A percentile compares a stretch with the other conserved stretches of the same genome.
phyloP scores from a whole-genome alignment of 92 coral and sea anemone species.

The Umimayanthus chanpuru region DNA sequence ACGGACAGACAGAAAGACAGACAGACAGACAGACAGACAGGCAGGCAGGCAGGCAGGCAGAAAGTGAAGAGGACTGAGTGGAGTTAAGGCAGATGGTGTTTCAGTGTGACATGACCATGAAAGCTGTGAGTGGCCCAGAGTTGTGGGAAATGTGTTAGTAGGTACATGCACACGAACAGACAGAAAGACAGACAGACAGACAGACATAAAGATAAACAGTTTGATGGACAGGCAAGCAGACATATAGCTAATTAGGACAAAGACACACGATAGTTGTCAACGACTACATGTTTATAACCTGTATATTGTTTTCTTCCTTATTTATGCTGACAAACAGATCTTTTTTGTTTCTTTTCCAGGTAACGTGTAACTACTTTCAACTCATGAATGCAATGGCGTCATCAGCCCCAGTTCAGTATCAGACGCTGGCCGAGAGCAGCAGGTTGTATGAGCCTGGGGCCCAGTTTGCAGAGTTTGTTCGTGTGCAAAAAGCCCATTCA shows the following conservation, averaged over 20 bases:
- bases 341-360: conserved; percentile 55
- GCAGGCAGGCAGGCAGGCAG: background rate
- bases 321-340: background rate
- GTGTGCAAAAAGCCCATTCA: conserved; percentile 72
- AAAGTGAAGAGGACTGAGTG: conserved; percentile 67
- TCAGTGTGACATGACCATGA: conserved; percentile 97
- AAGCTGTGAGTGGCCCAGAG: conserved; percentile 75
- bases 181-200: background rate
- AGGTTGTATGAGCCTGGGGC: conserved; percentile 95
- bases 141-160: background rate
- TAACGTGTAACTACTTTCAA: conserved; percentile 95
- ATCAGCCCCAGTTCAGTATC: conserved; percentile 89
- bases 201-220: too few species aligned
- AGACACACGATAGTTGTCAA: too few species aligned
- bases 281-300: background rate
- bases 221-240: background rate
- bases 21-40: background rate
- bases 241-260: background rate
- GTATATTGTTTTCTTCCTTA: background rate
- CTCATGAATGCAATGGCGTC: conserved; percentile 86
- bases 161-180: background rate
- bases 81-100: conserved; percentile 87
- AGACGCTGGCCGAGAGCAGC: conserved; percentile 89
- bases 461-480: conserved; percentile 92
- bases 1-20: background rate